These are phyloP conservation scores for Tiaroga cobitis DNA, from an alignment of 2,797 vertebrate genomes.

Conservation along the genomic window DNA sequence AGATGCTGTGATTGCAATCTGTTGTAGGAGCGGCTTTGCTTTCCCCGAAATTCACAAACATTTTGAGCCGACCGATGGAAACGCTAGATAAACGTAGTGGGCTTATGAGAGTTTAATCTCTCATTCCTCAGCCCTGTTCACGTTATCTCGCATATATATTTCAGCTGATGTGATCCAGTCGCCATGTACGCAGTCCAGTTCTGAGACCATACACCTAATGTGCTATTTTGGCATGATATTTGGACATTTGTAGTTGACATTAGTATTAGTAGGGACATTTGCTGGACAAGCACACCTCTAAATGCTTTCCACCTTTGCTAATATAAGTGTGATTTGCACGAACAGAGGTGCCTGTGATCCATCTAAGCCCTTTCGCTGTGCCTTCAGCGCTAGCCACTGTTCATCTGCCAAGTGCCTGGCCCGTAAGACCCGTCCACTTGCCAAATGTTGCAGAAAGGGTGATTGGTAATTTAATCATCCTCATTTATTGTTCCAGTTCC, in stretches of 20 bases:
- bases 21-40: conserved; percentile 31
- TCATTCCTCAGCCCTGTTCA: conserved; percentile 31
- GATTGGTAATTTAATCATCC: conserved; percentile 17
- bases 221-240: conserved; percentile 28
- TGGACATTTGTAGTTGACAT: conserved; percentile 18
- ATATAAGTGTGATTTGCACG: conserved; percentile 73
- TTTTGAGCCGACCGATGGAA: conserved; percentile 27
- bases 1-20: conserved; percentile 24
- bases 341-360: conserved; percentile 60
- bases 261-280: conserved; percentile 71
- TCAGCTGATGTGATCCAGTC: neutral
- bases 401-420: conserved; percentile 38
- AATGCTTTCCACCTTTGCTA: conserved; percentile 72
- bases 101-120: conserved; percentile 47
- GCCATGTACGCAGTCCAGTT: neutral
- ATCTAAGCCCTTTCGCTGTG: conserved; percentile 15
- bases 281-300: conserved; percentile 70
- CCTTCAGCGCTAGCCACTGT: conserved; percentile 29
- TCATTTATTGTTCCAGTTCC: neutral
- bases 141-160: conserved; percentile 6
- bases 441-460: conserved; percentile 30
- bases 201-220: neutral
- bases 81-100: conserved; percentile 39
- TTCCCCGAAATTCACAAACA: conserved; percentile 35
- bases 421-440: conserved; percentile 18